These are phyloP conservation scores for Phytoseiulus persimilis DNA, from an alignment of 2,888 invertebrate genomes.

Conservation along the genomic window DNA sequence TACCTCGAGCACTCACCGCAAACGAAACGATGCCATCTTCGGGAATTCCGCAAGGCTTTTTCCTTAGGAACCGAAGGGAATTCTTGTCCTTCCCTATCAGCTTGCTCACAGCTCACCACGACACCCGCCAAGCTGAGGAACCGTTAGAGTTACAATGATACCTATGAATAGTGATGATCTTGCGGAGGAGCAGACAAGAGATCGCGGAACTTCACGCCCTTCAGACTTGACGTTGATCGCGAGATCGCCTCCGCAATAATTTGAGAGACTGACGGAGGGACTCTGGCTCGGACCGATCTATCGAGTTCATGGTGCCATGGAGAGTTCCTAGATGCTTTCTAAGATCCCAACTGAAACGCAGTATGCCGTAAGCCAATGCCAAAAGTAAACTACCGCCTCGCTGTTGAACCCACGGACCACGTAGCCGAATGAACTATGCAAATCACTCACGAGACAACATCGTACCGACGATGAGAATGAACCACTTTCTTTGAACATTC, in stretches of 20 bases:
- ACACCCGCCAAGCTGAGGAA: not conserved
- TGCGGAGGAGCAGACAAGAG: not conserved
- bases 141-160: not conserved
- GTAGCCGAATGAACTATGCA: not conserved
- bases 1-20: not conserved
- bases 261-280: too few relatives aligned
- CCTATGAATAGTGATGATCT: not conserved
- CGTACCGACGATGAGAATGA: not conserved
- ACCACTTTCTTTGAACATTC: not conserved
- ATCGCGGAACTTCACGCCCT: not conserved
- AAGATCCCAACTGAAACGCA: not conserved
- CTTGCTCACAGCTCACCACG: not conserved
- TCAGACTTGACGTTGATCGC: not conserved
- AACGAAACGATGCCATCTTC: not conserved
- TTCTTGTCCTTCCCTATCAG: not conserved
- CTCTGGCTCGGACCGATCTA: not conserved
- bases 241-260: too few relatives aligned
- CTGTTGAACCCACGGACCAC: not conserved
- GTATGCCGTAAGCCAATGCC: not conserved
- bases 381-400: not conserved
- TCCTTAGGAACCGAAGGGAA: not conserved
- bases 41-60: not conserved
- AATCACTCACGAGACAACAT: not conserved
- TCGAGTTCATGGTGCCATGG: not conserved
- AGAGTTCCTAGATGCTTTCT: not conserved